A percentile compares a stretch with the other conserved stretches of the same genome.
Evolutionary conservation across 2,797 vertebrate species (phyloP).

Genomic region (Leucoraja ocellata): DNA sequence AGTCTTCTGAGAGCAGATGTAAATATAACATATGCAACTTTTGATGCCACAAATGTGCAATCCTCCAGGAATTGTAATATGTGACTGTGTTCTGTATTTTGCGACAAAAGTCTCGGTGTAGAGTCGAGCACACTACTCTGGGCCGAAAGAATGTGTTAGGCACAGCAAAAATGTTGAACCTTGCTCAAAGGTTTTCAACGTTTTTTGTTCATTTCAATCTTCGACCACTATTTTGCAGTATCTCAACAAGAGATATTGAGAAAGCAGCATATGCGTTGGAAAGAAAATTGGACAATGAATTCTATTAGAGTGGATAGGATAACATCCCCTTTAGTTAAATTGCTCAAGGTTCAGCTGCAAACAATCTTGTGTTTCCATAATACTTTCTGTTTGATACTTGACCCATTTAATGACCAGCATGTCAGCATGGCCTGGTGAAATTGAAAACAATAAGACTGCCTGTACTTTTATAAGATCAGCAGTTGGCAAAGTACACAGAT

Average conservation of each 20-base stretch:
- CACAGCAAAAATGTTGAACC: too few species aligned
- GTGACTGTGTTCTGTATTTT: too few species aligned
- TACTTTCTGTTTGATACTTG: slow-evolving; percentile 20
- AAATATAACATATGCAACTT: not conserved
- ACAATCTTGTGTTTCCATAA: slow-evolving; percentile 1
- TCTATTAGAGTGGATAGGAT: not conserved
- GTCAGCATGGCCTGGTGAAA: not conserved
- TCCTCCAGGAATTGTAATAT: too few species aligned
- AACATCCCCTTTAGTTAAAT: not conserved
- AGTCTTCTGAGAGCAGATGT: not conserved
- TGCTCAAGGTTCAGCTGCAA: slow-evolving; percentile 10
- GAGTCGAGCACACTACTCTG: too few species aligned
- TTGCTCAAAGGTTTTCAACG: too few species aligned
- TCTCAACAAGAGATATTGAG: not conserved
- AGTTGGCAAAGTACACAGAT: not conserved
- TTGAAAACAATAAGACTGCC: not conserved
- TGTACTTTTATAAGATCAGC: slow-evolving; percentile 10
- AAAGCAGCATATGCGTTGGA: not conserved
- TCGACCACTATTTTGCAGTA: too few species aligned
- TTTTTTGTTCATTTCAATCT: too few species aligned
- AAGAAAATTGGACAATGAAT: not conserved
- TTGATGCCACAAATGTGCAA: too few species aligned
- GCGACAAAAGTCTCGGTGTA: too few species aligned
- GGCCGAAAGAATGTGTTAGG: too few species aligned
- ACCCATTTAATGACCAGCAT: slow-evolving; percentile 19